Base-by-base conservation (phyloP, 2,797 vertebrate species). In the Scolopax bukidnonensis region DNA sequence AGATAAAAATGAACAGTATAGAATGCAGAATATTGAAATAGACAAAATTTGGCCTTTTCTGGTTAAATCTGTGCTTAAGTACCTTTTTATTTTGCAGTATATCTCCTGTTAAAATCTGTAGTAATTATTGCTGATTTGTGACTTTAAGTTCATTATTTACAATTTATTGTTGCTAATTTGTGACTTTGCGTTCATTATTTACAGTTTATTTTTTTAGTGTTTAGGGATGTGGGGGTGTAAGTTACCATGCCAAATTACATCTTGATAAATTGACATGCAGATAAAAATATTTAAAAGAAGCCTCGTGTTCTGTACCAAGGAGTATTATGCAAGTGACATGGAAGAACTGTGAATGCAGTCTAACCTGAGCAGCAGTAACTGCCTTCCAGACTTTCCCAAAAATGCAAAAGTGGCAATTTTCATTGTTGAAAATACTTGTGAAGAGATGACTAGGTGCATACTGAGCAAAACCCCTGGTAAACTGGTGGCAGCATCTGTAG, bases 1-100 rank as follows among this genome's bases (percentile, higher is more conserved):
- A 95, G 91, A 84, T 95, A 93, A 97, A 97, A 97, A 68, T 90
- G 11, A 96, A 27, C 38, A 68, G 14, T 28, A 17, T 21, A 6
- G 47, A 78, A 75, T 12, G 50, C 6, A 30, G 23, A 70, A 10
- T 56, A 41, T 10, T n/a, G 12, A 67, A 30, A 57, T 84, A 53
- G 51, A 47, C 10, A 47, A 71, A 79, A 59, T 8, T 4, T 41
- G 28, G 15, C 36, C 11, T 81, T 85, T 71, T 86, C 41, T 64
- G 38, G 3, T 75, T 75, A 75, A 64, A 38, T 68, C 30, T 43
- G 20, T 77, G 10, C 13, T 67, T 60, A 68, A 75, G 7, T 81
- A 21, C 19, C n/a, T 77, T 13, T 60, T 75, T 56, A 28, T 5
- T 86, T n/a, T 54, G 3, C 16, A 21, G 10, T 43, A 10, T 64